Evolutionary conservation across 2,888 invertebrate species (phyloP), one percentile per base, ranked within the genome.

Genomic region (Eledone cirrhosa): DNA sequence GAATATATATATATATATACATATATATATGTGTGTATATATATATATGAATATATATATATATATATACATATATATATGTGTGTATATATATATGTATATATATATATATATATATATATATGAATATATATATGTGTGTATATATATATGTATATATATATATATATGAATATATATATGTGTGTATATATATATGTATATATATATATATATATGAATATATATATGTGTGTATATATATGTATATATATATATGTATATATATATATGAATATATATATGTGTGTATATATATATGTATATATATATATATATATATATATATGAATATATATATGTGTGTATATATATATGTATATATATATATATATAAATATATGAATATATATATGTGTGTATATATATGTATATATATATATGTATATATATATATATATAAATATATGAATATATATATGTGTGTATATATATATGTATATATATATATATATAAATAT

Each of bases 21-120:
- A 53, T 53, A 53, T 53, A 53, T 53, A 19, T 53, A 53, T 53
- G 19, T 53, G 53, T 53, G 19, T 53, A 53, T 53, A 53, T 53
- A 53, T 53, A 19, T 53, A 19, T 53, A 53, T 53, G 19, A 16
- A 53, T 53, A 19, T 53, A 53, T 53, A 19, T 53, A 19, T 53
- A 53, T 53, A 53, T 19, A 53, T 53, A 19, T 53, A 53, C 19
- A 53, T 53, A 19, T 53, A 53, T 53, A 53, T 53, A 53, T 53
- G 19, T 53, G 19, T 53, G 19, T 53, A 53, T 53, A 53, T 53
- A 19, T 53, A 19, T 53, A 19, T 53, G 53, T 53, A 19, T 53
- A 53, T 53, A 53, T 53, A 53, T 53, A 53, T 53, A 53, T 53
- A 53, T 53, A 53, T 53, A 53, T 53, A 53, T 53, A 19, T 53